Conservation (phyloP, 2,797 vertebrate genomes). For the Chaetophractus vellerosus region DNA sequence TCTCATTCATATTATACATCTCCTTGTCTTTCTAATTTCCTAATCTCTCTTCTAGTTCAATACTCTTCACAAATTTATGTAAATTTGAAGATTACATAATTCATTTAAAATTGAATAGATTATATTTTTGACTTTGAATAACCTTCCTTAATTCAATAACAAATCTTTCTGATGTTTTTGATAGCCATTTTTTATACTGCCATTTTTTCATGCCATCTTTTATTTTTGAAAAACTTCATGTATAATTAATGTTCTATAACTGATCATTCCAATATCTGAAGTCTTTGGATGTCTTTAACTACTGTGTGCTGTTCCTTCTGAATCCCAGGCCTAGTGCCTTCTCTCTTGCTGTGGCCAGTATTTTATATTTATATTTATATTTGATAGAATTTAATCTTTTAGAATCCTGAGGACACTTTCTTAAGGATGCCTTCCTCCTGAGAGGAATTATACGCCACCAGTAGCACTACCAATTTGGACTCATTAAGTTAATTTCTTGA, state of each 20-base stretch:
- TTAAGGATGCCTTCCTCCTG: not conserved
- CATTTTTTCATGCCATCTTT: not conserved
- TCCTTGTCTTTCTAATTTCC: slow-evolving; percentile 3
- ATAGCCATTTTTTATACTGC: not conserved
- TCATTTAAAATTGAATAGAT: not conserved
- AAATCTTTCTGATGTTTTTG: not conserved
- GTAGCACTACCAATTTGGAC: not conserved
- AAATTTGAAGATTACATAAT: not conserved
- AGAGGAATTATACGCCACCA: not conserved
- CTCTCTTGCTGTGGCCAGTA: not conserved
- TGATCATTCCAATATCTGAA: not conserved
- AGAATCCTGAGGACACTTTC: not conserved
- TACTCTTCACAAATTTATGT: not conserved
- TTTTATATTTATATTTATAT: not conserved
- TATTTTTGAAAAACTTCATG: not conserved
- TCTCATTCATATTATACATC: not conserved
- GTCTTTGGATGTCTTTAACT: not conserved
- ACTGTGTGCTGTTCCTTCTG: not conserved
- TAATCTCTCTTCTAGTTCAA: not conserved
- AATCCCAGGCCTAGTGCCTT: not conserved
- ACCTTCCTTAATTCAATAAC: not conserved
- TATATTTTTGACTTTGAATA: not conserved
- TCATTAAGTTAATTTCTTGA: not conserved
- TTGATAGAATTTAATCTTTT: slow-evolving; percentile 2
- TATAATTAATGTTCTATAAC: not conserved